Percentiles rank a stretch among this genome's conserved stretches.
These are phyloP conservation scores for Falco naumanni DNA, from an alignment of 2,797 vertebrate species.

Conservation along the genomic window DNA sequence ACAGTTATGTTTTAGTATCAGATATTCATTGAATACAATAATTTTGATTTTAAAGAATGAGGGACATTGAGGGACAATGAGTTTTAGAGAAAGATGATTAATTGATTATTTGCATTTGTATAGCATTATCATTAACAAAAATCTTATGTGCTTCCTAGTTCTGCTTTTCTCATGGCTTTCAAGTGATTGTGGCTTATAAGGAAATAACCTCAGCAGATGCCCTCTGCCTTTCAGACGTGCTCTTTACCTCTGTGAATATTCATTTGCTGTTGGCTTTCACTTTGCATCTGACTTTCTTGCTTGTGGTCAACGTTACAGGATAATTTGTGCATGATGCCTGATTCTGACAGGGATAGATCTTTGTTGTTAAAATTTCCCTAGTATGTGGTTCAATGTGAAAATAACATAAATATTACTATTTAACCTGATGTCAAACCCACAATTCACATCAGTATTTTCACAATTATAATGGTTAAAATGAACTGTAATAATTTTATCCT, in stretches of 20 bases:
- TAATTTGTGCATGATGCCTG: background rate
- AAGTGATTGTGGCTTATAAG: background rate
- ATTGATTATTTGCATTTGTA: background rate
- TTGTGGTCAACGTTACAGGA: background rate
- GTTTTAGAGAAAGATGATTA: background rate
- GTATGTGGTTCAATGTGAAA: background rate
- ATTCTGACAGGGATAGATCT: background rate
- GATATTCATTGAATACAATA: background rate
- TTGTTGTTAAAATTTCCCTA: background rate
- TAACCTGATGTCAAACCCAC: background rate
- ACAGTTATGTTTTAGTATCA: background rate
- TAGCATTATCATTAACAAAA: background rate
- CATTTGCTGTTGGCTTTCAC: background rate
- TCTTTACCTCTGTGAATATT: background rate
- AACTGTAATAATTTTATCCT: background rate
- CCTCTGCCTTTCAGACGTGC: background rate
- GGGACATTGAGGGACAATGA: background rate
- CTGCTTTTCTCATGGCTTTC: background rate
- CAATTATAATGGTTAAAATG: background rate
- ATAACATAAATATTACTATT: background rate
- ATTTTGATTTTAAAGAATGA: background rate
- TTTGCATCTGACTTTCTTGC: background rate
- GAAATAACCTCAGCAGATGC: background rate
- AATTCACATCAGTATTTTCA: fast-evolving
- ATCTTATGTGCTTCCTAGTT: background rate